Evolutionary conservation across 2,797 vertebrate genomes (phyloP).

Genomic region (Alfaro cultratus): DNA sequence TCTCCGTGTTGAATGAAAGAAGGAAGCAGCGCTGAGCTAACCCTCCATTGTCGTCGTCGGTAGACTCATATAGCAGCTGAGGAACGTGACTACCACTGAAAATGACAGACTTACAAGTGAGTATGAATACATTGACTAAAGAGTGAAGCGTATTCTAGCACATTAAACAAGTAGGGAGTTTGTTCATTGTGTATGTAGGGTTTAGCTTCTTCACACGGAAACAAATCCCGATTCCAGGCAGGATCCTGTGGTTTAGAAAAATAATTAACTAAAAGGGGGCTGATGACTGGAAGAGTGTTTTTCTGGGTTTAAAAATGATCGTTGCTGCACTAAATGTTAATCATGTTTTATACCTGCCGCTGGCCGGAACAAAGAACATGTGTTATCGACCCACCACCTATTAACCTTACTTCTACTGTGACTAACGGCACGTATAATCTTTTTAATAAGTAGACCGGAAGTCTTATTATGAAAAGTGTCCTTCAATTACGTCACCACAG

Average conservation of each 20-base stretch:
- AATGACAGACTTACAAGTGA: not conserved
- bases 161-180: too few relatives aligned
- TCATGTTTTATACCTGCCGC: not conserved
- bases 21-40: not conserved
- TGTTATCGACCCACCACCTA: not conserved
- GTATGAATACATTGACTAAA: not conserved
- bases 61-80: not conserved
- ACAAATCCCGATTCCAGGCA: not conserved
- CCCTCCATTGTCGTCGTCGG: not conserved
- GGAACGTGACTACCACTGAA: not conserved
- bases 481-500: not conserved
- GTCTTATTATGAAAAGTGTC: not conserved
- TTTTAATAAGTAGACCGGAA: not conserved
- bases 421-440: not conserved
- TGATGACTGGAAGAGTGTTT: not conserved
- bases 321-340: not conserved
- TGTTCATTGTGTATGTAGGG: not conserved
- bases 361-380: not conserved
- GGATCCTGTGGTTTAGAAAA: not conserved
- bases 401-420: not conserved
- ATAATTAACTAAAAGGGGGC: not conserved
- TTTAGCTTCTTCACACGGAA: not conserved
- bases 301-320: not conserved
- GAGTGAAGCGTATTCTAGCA: slow-evolving; percentile 23
- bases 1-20: not conserved